Evolutionary conservation across 2,113 vertebrate genomes (phyloP).

Genomic region (Lepus timidus): DNA sequence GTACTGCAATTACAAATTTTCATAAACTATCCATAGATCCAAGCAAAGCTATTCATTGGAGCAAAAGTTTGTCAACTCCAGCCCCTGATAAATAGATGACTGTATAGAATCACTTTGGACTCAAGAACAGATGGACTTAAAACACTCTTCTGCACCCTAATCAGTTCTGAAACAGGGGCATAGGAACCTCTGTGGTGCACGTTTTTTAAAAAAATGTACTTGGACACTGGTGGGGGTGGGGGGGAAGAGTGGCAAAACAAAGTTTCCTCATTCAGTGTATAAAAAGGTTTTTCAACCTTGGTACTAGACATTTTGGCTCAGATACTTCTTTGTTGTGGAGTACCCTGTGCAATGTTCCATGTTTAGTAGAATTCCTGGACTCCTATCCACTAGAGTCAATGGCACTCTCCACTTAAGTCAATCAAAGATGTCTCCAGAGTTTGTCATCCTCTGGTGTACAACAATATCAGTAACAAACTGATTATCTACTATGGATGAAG

Average conservation of each 20-base stretch:
- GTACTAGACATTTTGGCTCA: neutral
- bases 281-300: neutral
- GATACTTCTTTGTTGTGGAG: neutral
- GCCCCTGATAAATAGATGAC: neutral
- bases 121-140: neutral
- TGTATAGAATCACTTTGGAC: neutral
- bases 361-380: neutral
- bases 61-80: constrained; percentile 34
- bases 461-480: neutral
- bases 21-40: neutral
- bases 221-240: neutral
- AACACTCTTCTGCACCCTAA: neutral
- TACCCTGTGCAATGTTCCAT: neutral
- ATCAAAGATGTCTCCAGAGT: neutral
- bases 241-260: neutral
- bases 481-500: neutral
- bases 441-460: neutral
- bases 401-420: neutral
- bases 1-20: constrained; percentile 13
- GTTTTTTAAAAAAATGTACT: neutral
- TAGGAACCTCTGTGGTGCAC: neutral
- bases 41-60: constrained; percentile 51
- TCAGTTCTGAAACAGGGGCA: neutral
- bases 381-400: neutral
- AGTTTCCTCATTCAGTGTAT: neutral